Percentiles rank a stretch among this genome's conserved stretches.
These are phyloP conservation scores for Macrosteles quadrilineatus DNA, from an alignment of 1,140 invertebrate species.

Conservation along the genomic window DNA sequence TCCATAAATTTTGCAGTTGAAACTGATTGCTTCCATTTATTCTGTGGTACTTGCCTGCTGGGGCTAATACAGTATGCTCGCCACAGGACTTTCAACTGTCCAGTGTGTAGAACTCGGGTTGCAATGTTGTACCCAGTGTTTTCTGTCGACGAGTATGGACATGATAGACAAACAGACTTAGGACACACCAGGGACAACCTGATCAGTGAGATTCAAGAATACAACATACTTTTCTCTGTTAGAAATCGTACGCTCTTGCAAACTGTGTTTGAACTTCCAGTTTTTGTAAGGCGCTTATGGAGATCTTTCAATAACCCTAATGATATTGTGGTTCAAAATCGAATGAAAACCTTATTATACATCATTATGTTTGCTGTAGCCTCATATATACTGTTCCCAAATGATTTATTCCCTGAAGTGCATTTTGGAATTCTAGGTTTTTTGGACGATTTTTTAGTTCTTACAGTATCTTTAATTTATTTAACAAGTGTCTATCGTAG, in stretches of 20 bases:
- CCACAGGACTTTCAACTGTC: background rate
- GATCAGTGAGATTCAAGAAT: slow-evolving; percentile 19
- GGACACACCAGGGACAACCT: background rate
- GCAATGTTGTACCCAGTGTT: slow-evolving; percentile 13
- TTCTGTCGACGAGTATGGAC: background rate
- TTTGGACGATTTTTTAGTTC: slow-evolving; percentile 9
- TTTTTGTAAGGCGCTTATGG: background rate
- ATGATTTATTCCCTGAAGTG: slow-evolving; percentile 15
- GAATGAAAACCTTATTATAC: slow-evolving; percentile 19
- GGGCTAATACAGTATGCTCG: slow-evolving; percentile 14
- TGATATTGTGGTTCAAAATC: slow-evolving; percentile 4
- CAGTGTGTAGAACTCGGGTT: background rate
- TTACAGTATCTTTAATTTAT: slow-evolving; percentile 12
- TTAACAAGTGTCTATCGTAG: slow-evolving; percentile 18
- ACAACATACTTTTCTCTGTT: slow-evolving; percentile 1
- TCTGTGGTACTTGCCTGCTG: slow-evolving; percentile 4
- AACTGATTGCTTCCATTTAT: slow-evolving; percentile 22
- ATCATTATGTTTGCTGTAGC: background rate
- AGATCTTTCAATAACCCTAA: slow-evolving; percentile 15
- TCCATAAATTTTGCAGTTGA: slow-evolving; percentile 13
- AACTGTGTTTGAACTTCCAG: slow-evolving; percentile 14
- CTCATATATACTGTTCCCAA: slow-evolving; percentile 7
- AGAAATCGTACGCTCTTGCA: background rate
- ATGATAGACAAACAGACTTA: background rate
- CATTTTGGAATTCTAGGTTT: slow-evolving; percentile 5